These are phyloP conservation scores for Grus americana DNA, from an alignment of 2,113 vertebrate genomes.

Conservation along the genomic window DNA sequence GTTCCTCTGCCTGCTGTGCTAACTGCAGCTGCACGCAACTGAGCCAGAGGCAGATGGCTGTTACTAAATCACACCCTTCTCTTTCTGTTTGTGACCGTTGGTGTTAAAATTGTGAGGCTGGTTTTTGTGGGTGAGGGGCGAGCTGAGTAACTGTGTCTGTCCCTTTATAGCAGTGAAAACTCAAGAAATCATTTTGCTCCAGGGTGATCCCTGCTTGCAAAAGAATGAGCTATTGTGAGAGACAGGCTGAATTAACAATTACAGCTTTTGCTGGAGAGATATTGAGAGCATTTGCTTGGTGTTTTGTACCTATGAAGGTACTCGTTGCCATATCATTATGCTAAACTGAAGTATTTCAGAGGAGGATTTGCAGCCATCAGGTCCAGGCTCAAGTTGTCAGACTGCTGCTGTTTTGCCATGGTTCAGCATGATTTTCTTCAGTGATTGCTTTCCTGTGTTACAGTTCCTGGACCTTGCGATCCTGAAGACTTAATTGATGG, in stretches of 20 bases:
- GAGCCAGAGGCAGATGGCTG: background rate
- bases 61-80: background rate
- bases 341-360: background rate
- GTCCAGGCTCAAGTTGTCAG: background rate
- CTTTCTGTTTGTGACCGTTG: background rate
- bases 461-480: constrained; percentile 97
- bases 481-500: constrained; percentile 97
- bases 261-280: background rate
- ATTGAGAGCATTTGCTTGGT: background rate
- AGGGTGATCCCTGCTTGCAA: background rate
- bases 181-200: background rate
- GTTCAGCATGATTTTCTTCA: background rate
- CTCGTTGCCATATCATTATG: background rate
- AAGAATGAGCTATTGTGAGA: background rate
- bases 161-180: background rate
- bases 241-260: background rate
- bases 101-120: background rate
- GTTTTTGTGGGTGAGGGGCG: background rate
- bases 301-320: background rate
- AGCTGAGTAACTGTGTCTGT: background rate
- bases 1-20: background rate
- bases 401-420: background rate
- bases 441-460: constrained; percentile 32
- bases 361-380: background rate
- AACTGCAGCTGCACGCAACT: background rate